Base-by-base conservation (phyloP, 2,888 invertebrate genomes). In the Drosophila buzzatii region DNA sequence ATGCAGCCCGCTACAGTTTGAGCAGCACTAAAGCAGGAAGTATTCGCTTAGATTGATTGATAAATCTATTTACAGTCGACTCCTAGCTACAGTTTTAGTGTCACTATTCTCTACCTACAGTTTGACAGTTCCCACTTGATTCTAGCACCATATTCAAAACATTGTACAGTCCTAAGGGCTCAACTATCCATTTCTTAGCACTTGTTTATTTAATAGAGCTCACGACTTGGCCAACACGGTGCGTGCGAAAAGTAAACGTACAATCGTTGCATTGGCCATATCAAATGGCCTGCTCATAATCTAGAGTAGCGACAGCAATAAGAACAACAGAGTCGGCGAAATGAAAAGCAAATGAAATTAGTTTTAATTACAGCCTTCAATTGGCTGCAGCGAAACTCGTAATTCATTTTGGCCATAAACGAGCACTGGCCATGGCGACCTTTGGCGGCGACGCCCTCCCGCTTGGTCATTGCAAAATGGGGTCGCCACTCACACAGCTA, bases 301-400 rank as follows among this genome's bases (percentile, higher is more conserved):
- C 81, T 55, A 62, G 41, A 45, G 45, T 23, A 42, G 16, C 56
- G 61, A 31, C 37, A 37, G 6, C 37, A 16, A 37, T n/a, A 2
- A 33, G 63, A 64, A 23, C 66, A 61, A 52, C 56, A 63, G 49
- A 27, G 52, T 18, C 27, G 41, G 47, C 56, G 49, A 76, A 89
- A 79, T 87, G 82, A 82, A 76, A 85, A 76, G 85, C 80, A 88
- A 85, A 85, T 85, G 85, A 85, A 85, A 85, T 90, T 90, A 90
- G 90, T 90, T 85, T 85, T 85, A 85, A 85, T 85, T 85, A 90
- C 85, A 79, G 79, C 73, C 88, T 78, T 89, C 85, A 87, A 84
- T 88, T 87, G 71, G 90, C 82, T 75, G 90, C 79, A 89, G 76
- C 88, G 79, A 72, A 85, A 73, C 82, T 84, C 84, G 85, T 82